Evolutionary conservation across 2,113 vertebrate species (phyloP).

Genomic region (Philantomba maxwellii): DNA sequence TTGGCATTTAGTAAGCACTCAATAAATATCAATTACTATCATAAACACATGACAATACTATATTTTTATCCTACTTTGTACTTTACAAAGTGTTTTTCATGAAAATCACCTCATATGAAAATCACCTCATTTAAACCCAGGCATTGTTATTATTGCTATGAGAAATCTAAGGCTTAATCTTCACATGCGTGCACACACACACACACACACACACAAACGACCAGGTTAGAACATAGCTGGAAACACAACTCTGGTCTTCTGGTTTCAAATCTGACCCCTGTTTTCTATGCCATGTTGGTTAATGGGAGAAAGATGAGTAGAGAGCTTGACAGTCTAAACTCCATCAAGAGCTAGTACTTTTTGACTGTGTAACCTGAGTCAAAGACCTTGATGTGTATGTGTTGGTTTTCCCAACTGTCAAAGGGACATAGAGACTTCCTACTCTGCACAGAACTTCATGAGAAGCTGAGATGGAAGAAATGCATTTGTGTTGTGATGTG

Average conservation of each 20-base stretch:
- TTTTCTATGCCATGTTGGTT: not conserved
- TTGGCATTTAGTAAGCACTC: not conserved
- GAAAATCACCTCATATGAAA: not conserved
- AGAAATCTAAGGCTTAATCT: not conserved
- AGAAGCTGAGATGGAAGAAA: not conserved
- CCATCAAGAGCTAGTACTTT: not conserved
- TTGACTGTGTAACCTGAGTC: not conserved
- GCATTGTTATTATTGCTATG: not conserved
- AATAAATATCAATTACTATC: not conserved
- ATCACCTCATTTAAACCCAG: not conserved
- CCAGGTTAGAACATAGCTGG: not conserved
- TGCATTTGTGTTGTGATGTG: not conserved
- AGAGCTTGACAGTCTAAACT: not conserved
- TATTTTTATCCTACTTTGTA: not conserved
- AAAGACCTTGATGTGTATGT: not conserved
- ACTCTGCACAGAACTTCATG: not conserved
- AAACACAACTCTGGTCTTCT: not conserved
- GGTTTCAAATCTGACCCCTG: not conserved
- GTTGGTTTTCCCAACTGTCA: not conserved
- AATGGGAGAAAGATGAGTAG: not conserved
- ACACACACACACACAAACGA: not conserved
- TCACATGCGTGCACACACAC: not conserved
- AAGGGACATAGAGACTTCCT: not conserved
- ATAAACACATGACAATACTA: not conserved
- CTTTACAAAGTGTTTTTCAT: not conserved